Conservation (phyloP, 2,113 vertebrate genomes). For the Notothenia coriiceps region DNA sequence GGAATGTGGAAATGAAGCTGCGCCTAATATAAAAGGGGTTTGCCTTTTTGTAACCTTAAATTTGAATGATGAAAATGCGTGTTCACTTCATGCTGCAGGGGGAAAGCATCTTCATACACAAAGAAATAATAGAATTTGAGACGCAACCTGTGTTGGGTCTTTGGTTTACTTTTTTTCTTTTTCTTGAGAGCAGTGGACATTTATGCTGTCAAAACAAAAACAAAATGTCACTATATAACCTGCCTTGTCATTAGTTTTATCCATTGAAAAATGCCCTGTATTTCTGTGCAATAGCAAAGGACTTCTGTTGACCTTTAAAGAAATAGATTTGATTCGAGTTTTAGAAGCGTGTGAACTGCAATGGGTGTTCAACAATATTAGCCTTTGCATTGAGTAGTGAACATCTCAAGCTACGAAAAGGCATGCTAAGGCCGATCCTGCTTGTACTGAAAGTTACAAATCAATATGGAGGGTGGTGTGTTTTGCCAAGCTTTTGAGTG, state of each 20-base stretch:
- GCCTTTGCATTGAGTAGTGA: slow-evolving; percentile 19
- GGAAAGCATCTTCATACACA: slow-evolving; percentile 22
- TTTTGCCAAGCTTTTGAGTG: slow-evolving; percentile 80
- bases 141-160: slow-evolving; percentile 29
- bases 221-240: slow-evolving; percentile 64
- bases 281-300: slow-evolving; percentile 77
- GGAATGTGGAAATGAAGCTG: slow-evolving; percentile 44
- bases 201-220: slow-evolving; percentile 74
- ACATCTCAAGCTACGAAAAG: slow-evolving; percentile 38
- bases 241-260: slow-evolving; percentile 65
- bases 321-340: slow-evolving; percentile 61
- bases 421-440: slow-evolving; percentile 25
- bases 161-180: slow-evolving; percentile 23
- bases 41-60: slow-evolving; percentile 41
- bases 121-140: slow-evolving; percentile 35
- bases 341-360: slow-evolving; percentile 61
- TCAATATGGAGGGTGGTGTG: slow-evolving; percentile 57
- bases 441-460: slow-evolving; percentile 45
- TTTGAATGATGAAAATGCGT: slow-evolving; percentile 45
- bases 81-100: slow-evolving; percentile 22
- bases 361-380: slow-evolving; percentile 45
- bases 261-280: slow-evolving; percentile 34
- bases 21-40: slow-evolving; percentile 47
- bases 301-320: slow-evolving; percentile 62
- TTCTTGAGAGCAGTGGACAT: slow-evolving; percentile 55